Conservation (phyloP, 1,140 invertebrate species). For the Drosophila ohnishii region DNA sequence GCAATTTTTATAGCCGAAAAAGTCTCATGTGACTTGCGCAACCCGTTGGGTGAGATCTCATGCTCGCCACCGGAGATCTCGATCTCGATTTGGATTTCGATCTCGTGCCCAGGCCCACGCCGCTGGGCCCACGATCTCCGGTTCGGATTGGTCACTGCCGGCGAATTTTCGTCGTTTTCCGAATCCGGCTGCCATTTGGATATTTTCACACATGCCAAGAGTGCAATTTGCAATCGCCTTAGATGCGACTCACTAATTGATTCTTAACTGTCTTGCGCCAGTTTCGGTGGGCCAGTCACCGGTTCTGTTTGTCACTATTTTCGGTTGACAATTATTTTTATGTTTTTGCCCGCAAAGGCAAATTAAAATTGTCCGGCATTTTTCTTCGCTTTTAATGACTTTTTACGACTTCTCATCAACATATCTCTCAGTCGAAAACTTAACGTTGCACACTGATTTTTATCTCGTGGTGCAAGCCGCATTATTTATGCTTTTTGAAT, state of each 20-base stretch:
- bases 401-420: conserved; percentile 19
- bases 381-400: conserved; percentile 4
- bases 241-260: conserved; percentile 70
- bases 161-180: conserved; percentile 24
- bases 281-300: conserved; percentile 24
- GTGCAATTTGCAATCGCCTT: conserved; percentile 58
- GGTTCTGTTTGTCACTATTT: conserved; percentile 35
- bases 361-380: conserved; percentile 25
- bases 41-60: conserved; percentile 27
- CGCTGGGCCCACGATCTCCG: conserved; percentile 19
- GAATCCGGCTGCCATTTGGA: conserved; percentile 48
- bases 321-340: conserved; percentile 23
- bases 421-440: conserved; percentile 10
- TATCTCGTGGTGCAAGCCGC: conserved; percentile 11
- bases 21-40: conserved; percentile 39
- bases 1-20: conserved; percentile 48
- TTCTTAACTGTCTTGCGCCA: conserved; percentile 62
- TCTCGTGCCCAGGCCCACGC: conserved; percentile 17
- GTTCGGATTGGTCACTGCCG: conserved; percentile 13
- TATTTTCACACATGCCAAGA: conserved; percentile 66
- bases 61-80: conserved; percentile 19
- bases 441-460: conserved; percentile 10
- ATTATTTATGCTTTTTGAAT: conserved; percentile 11
- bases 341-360: conserved; percentile 21
- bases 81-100: conserved; percentile 16